Evolutionary conservation across 2,888 invertebrate genomes (phyloP).

Genomic region (Acronicta aceris): DNA sequence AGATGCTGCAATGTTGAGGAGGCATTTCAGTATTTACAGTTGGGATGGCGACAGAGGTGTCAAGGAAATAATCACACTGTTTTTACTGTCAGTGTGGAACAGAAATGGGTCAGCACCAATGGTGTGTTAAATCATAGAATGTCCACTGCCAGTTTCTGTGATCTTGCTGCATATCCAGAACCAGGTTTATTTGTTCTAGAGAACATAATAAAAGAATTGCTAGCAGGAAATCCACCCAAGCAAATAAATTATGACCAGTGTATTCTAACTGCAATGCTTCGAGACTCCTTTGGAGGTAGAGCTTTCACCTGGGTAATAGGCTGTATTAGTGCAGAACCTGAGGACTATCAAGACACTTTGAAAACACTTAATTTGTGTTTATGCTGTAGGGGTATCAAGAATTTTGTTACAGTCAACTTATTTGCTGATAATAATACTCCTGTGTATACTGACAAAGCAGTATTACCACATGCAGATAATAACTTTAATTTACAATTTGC

Average conservation of each 20-base stretch:
- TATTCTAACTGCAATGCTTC: constrained; percentile 91
- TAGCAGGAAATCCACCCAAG: constrained; percentile 87
- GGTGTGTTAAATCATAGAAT: constrained; percentile 91
- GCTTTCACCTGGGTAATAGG: constrained; percentile 93
- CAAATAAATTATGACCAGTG: constrained; percentile 91
- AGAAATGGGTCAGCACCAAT: constrained; percentile 92
- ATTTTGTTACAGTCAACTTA: constrained; percentile 92
- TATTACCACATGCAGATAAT: constrained; percentile 72
- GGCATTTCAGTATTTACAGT: constrained; percentile 92
- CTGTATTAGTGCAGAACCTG: constrained; percentile 92
- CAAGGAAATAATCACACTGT: constrained; percentile 91
- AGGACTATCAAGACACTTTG: constrained; percentile 91
- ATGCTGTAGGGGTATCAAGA: constrained; percentile 91
- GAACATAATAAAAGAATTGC: constrained; percentile 90
- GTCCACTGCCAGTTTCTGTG: constrained; percentile 93
- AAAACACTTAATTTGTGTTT: constrained; percentile 91
- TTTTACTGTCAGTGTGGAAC: constrained; percentile 93
- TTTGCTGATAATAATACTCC: constrained; percentile 91
- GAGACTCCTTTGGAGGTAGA: constrained; percentile 93
- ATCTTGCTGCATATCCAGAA: constrained; percentile 90
- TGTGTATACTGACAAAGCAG: constrained; percentile 80
- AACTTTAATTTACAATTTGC: constrained; percentile 94
- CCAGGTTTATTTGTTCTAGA: constrained; percentile 91
- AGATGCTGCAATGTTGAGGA: constrained; percentile 91
- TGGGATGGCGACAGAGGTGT: constrained; percentile 90